Percentiles rank a stretch among this genome's conserved stretches.
Conservation (phyloP, 2,113 vertebrate genomes). For the Proteles cristata region DNA sequence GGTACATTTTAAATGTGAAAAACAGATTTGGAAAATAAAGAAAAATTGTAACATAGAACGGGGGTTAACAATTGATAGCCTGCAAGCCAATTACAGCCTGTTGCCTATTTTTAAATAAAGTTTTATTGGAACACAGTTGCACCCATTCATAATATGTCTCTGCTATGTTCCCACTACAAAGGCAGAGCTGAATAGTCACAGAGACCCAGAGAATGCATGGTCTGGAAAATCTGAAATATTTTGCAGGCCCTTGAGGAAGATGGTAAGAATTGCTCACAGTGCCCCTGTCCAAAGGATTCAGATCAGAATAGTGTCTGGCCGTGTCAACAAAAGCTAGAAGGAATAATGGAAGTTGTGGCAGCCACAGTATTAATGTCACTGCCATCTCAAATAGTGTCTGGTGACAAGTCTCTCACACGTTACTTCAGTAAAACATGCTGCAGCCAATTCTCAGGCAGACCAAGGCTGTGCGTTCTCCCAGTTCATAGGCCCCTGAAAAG, state of each 20-base stretch:
- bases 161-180: background rate
- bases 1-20: background rate
- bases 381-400: background rate
- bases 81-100: background rate
- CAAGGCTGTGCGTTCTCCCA: background rate
- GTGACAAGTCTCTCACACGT: background rate
- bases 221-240: background rate
- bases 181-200: background rate
- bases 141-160: background rate
- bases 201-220: background rate
- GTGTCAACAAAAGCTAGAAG: background rate
- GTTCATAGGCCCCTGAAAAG: background rate
- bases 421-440: background rate
- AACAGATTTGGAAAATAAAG: background rate
- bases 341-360: background rate
- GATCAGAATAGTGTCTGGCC: too few relatives aligned
- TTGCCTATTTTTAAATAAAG: slow-evolving; percentile 10
- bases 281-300: background rate
- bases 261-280: background rate
- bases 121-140: background rate
- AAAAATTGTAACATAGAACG: background rate
- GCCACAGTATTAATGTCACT: fast-evolving
- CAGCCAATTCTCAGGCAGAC: background rate
- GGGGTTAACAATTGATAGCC: background rate
- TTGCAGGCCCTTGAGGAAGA: background rate